A percentile compares a stretch with the other conserved stretches of the same genome.
phyloP scores from a whole-genome alignment of 2,888 invertebrate species.

The Drosophila birchii region DNA sequence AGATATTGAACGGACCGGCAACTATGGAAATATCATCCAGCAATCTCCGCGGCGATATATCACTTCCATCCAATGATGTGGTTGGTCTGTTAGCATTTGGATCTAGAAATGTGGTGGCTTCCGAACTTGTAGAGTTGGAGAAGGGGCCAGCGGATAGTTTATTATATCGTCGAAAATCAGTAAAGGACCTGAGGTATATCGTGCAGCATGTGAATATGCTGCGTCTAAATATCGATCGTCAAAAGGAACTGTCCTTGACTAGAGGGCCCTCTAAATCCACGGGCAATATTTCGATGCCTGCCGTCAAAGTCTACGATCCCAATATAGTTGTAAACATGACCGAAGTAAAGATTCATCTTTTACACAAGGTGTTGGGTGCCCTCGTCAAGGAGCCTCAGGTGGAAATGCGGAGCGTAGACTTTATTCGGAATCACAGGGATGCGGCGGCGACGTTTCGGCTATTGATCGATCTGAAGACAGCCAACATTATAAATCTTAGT shows the following conservation, averaged over 20 bases:
- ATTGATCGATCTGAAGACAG: constrained; percentile 70
- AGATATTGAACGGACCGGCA: constrained; percentile 1
- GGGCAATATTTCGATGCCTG: constrained; percentile 42
- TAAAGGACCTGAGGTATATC: constrained; percentile 42
- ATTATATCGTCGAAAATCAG: constrained; percentile 15
- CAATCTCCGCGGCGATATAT: background rate
- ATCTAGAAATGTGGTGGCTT: background rate
- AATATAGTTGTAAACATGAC: constrained; percentile 37
- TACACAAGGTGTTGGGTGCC: constrained; percentile 59
- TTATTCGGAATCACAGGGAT: constrained; percentile 56
- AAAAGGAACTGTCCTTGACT: constrained; percentile 23
- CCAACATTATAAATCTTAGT: constrained; percentile 60
- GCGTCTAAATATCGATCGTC: constrained; percentile 55
- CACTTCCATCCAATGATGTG: background rate
- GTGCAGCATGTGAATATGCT: constrained; percentile 44
- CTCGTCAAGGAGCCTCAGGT: constrained; percentile 59
- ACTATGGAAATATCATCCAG: background rate
- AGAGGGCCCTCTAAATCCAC: background rate
- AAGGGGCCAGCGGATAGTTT: background rate
- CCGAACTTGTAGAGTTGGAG: background rate
- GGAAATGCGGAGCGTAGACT: constrained; percentile 56
- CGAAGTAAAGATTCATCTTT: constrained; percentile 41
- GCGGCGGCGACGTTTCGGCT: constrained; percentile 60
- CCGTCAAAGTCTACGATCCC: constrained; percentile 53
- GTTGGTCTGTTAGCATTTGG: background rate